These are phyloP conservation scores for Nothura maculosa DNA, from an alignment of 2,797 vertebrate species.

Conservation along the genomic window DNA sequence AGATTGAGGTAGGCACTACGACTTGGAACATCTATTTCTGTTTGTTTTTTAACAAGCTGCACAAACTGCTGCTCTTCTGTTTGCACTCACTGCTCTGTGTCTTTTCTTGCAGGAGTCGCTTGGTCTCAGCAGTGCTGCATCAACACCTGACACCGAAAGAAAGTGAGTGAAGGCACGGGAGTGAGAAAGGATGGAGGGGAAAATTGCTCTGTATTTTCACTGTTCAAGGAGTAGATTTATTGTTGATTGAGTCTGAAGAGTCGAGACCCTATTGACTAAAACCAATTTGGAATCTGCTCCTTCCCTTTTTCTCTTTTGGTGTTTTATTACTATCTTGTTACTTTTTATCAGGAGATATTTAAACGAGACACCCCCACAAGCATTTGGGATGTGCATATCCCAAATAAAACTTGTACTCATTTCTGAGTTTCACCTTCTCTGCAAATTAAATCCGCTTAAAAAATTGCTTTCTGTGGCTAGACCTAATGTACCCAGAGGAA, in stretches of 20 bases:
- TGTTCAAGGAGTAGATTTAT: neutral
- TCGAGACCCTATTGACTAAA: neutral
- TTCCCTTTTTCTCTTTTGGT: neutral
- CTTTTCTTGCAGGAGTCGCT: constrained; percentile 90
- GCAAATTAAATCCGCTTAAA: neutral
- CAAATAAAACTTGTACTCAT: rapidly evolving
- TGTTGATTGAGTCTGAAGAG: neutral
- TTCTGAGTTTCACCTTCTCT: neutral
- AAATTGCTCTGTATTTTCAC: neutral
- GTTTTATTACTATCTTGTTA: neutral
- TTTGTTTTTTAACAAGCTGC: constrained; percentile 38
- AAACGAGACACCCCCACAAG: neutral
- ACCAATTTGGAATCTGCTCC: neutral
- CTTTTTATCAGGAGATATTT: neutral
- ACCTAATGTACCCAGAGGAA: neutral
- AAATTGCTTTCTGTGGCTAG: neutral
- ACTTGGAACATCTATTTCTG: constrained; percentile 56
- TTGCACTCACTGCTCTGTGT: constrained; percentile 42
- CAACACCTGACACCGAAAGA: constrained; percentile 96
- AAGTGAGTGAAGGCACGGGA: constrained; percentile 86
- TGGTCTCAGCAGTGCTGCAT: constrained; percentile 91
- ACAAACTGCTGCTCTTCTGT: neutral
- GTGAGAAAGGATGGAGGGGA: neutral
- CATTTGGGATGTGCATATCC: neutral
- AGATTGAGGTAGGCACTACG: constrained; percentile 90